Evolutionary conservation across 2,888 invertebrate species (phyloP).

Genomic region (Chloroclystis v-ata): DNA sequence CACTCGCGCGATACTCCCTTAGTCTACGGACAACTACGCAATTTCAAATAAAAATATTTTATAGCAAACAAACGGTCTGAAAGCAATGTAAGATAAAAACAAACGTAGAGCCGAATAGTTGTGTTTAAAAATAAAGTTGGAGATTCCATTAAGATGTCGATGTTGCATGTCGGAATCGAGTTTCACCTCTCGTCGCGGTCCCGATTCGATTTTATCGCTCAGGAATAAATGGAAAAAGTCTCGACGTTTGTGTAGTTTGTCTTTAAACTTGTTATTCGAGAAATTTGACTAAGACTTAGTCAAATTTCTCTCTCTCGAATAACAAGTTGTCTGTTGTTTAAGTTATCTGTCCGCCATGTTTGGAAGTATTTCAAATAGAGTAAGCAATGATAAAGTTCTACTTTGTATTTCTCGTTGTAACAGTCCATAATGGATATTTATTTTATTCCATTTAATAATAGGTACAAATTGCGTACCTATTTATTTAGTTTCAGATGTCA

Average conservation of each 20-base stretch:
- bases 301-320: too few species aligned
- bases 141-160: constrained; percentile 10
- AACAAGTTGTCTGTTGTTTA: too few species aligned
- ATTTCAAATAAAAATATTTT: constrained; percentile 20
- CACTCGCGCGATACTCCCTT: not conserved
- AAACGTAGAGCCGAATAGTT: constrained; percentile 10
- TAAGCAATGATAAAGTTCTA: too few species aligned
- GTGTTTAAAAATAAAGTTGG: constrained; percentile 12
- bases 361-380: too few species aligned
- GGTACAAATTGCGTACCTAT: too few species aligned
- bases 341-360: too few species aligned
- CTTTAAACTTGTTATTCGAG: not conserved
- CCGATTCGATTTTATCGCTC: constrained; percentile 4
- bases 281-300: too few species aligned
- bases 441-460: too few species aligned
- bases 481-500: too few species aligned
- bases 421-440: too few species aligned
- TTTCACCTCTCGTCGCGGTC: not conserved
- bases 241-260: not conserved
- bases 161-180: not conserved
- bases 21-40: not conserved
- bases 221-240: constrained; percentile 1
- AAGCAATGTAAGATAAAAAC: constrained; percentile 13
- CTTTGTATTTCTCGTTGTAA: too few species aligned
- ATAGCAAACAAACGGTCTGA: constrained; percentile 12